These are phyloP conservation scores for Scaptodrosophila lebanonensis DNA, from an alignment of 1,140 invertebrate species.

Conservation along the genomic window DNA sequence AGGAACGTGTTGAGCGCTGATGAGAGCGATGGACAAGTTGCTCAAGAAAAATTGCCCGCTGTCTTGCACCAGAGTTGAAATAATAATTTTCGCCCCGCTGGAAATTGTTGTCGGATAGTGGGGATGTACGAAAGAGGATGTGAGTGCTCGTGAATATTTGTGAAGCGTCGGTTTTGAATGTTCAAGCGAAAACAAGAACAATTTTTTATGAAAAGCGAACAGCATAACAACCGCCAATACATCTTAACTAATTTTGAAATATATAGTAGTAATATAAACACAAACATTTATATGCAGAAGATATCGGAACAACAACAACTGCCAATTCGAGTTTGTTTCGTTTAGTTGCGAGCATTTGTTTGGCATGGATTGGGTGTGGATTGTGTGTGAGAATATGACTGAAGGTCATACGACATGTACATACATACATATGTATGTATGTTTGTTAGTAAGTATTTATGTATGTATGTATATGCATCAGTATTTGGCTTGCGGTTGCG, in stretches of 20 bases:
- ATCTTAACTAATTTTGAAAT: constrained; percentile 67
- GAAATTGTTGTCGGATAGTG: neutral
- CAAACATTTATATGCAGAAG: constrained; percentile 34
- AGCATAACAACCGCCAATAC: constrained; percentile 45
- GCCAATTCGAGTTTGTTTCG: constrained; percentile 55
- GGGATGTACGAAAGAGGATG: neutral
- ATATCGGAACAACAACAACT: constrained; percentile 4
- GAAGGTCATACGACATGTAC: constrained; percentile 49
- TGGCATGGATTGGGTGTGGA: too few species aligned
- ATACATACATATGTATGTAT: too few species aligned
- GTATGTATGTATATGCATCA: too few species aligned
- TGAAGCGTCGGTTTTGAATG: too few species aligned
- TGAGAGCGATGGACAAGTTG: constrained; percentile 37
- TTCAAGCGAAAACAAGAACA: constrained; percentile 39
- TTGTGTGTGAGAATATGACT: constrained; percentile 16
- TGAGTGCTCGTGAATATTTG: too few species aligned
- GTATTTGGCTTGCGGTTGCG: constrained; percentile 6
- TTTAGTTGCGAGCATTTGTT: constrained; percentile 51
- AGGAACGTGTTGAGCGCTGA: constrained; percentile 34
- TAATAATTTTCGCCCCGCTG: constrained; percentile 49
- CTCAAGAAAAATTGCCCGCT: constrained; percentile 55
- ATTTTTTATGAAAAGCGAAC: constrained; percentile 46
- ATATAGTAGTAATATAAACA: constrained; percentile 61
- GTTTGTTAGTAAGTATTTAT: too few species aligned
- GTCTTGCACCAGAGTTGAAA: constrained; percentile 45